Conservation (phyloP, 1,140 invertebrate genomes). For the Muscidifurax raptorellus region DNA sequence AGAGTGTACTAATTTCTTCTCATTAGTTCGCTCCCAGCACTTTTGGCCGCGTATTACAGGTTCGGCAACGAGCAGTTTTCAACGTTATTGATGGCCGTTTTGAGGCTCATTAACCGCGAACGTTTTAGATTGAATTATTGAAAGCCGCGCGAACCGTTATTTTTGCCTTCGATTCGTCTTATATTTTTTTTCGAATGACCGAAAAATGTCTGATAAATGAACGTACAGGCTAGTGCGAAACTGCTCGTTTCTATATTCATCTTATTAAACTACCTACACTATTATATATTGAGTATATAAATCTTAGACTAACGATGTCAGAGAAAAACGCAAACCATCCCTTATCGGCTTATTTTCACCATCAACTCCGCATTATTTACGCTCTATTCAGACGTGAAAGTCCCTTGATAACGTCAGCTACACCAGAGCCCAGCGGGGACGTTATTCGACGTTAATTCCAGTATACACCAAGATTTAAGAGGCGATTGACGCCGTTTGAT, state of each 20-base stretch:
- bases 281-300: neutral
- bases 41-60: slow-evolving; percentile 30
- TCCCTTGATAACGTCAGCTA: neutral
- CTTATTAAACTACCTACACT: neutral
- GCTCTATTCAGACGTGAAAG: neutral
- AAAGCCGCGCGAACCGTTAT: neutral
- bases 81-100: neutral
- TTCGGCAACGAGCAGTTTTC: slow-evolving; percentile 28
- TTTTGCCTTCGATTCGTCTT: neutral
- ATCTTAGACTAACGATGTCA: neutral
- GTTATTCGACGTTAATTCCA: slow-evolving; percentile 28
- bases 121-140: neutral
- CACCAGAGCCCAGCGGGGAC: no score
- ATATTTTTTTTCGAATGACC: neutral
- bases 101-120: neutral
- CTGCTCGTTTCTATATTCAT: neutral
- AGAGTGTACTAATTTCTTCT: slow-evolving; percentile 48
- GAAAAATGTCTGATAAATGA: neutral
- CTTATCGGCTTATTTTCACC: neutral
- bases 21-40: slow-evolving; percentile 37
- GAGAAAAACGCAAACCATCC: neutral
- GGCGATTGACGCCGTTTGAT: neutral
- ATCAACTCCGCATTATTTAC: neutral
- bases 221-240: neutral
- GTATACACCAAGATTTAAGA: slow-evolving; percentile 3